phyloP scores from a whole-genome alignment of 2,888 invertebrate species.

The Eupeodes latifasciatus region DNA sequence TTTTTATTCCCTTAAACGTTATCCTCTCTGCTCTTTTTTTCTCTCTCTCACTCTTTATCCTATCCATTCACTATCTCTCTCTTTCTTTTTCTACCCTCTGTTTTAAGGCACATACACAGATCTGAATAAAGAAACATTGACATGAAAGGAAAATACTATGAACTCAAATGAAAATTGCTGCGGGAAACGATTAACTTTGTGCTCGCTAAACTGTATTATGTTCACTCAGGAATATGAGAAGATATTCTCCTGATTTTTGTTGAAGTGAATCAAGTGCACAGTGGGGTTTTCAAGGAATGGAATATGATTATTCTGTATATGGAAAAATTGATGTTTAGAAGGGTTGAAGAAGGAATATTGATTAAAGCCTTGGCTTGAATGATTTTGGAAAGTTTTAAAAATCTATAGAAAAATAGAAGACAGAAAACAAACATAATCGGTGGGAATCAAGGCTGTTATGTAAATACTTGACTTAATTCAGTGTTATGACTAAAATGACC shows the following conservation, averaged over 20 bases:
- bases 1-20: background rate
- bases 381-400: no score
- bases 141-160: slow-evolving; percentile 38
- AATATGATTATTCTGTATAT: no score
- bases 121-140: slow-evolving; percentile 32
- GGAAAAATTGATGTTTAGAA: no score
- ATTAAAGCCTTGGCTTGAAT: no score
- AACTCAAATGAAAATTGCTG: slow-evolving; percentile 76
- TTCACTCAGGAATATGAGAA: slow-evolving; percentile 60
- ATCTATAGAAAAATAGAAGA: no score
- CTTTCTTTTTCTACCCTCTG: background rate
- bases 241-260: slow-evolving; percentile 57
- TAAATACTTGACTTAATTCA: no score
- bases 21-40: background rate
- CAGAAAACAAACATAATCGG: no score
- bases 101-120: background rate
- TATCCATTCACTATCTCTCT: background rate
- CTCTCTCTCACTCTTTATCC: background rate
- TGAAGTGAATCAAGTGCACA: slow-evolving; percentile 21
- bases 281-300: slow-evolving; percentile 34
- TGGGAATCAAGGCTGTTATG: no score
- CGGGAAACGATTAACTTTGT: slow-evolving; percentile 78
- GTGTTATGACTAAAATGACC: no score
- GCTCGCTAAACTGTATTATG: slow-evolving; percentile 74
- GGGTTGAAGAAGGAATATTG: no score